Base-by-base conservation (phyloP, 2,797 vertebrate genomes). In the Eulemur albifrons region DNA sequence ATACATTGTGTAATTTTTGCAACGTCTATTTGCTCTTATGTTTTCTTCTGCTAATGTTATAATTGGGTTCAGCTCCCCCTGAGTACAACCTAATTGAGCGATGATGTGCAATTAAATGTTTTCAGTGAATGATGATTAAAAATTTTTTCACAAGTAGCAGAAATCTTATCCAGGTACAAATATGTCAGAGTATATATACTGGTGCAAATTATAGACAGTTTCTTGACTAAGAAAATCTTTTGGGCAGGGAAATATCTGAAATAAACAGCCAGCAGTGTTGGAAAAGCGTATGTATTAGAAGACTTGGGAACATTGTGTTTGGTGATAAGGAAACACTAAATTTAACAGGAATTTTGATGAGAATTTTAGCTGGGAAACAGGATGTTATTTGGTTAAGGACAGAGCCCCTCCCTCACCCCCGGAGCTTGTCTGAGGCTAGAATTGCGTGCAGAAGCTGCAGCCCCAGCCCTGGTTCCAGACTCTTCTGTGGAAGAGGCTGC, bases 101-200 rank as follows among this genome's bases (percentile, higher is more conserved):
- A 85, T 40, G 57, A 35, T 45, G 67, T n/a, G 10, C 38, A 85
- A 45, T 82, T 93, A 94, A 84, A 82, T 38, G 40, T 50, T 87
- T 69, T 92, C 93, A 54, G 69, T 57, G 57, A 90, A 67, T 70
- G 43, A 95, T 75, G 67, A 82, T 40, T 82, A 90, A 77, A 88
- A 70, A 17, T 12, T 5, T 43, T 63, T 87, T 75, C 57, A 6
- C 57, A 88, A 90, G 73, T 32, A 65, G 12, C n/a, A 76, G 76
- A 82, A 81, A 75, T 30, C 17, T 77, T 76, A 48, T 18, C 57
- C 27, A 80, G 73, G 43, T 38, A 73, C 38, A 69, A 63, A 35
- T 72, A 21, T 27, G 32, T 93, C 43, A 79, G 73, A 69, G 25
- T 17, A 40, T 30, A 40, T 30, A 85, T 25, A 23, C 17, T 43